These are phyloP conservation scores for Eulemur rufifrons DNA, from an alignment of 2,113 vertebrate genomes.

Conservation along the genomic window DNA sequence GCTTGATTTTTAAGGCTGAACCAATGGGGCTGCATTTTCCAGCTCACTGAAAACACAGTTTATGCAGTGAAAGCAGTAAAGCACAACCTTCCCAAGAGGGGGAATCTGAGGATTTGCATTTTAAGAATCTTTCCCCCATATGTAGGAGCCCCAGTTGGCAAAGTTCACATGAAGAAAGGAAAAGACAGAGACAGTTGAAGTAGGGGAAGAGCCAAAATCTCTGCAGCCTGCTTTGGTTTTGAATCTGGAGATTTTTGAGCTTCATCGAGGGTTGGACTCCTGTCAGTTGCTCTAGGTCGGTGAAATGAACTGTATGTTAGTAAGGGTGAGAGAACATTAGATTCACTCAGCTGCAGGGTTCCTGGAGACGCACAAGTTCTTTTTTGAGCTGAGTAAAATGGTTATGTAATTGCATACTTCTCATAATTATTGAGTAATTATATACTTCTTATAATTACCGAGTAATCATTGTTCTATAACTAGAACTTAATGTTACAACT, in stretches of 20 bases:
- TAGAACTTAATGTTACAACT: slow-evolving; percentile 89
- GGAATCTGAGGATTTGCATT: slow-evolving; percentile 50
- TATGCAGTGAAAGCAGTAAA: slow-evolving; percentile 65
- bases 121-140: slow-evolving; percentile 48
- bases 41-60: slow-evolving; percentile 74
- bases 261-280: slow-evolving; percentile 14
- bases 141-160: neutral
- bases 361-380: slow-evolving; percentile 79
- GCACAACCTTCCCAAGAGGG: neutral
- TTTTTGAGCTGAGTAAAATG: slow-evolving; percentile 83
- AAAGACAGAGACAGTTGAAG: neutral
- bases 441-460: slow-evolving; percentile 89
- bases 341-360: slow-evolving; percentile 59
- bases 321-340: neutral
- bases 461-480: slow-evolving; percentile 89
- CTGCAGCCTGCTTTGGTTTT: neutral
- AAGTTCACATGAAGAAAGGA: neutral
- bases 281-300: neutral
- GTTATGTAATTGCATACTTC: slow-evolving; percentile 89
- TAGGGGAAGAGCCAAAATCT: neutral
- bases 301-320: neutral
- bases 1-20: slow-evolving; percentile 70
- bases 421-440: slow-evolving; percentile 91
- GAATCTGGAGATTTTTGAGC: neutral
- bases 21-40: slow-evolving; percentile 75